Evolutionary conservation across 2,888 invertebrate genomes (phyloP), one percentile per base, ranked within the genome.

Genomic region (Tiliacea aurago): DNA sequence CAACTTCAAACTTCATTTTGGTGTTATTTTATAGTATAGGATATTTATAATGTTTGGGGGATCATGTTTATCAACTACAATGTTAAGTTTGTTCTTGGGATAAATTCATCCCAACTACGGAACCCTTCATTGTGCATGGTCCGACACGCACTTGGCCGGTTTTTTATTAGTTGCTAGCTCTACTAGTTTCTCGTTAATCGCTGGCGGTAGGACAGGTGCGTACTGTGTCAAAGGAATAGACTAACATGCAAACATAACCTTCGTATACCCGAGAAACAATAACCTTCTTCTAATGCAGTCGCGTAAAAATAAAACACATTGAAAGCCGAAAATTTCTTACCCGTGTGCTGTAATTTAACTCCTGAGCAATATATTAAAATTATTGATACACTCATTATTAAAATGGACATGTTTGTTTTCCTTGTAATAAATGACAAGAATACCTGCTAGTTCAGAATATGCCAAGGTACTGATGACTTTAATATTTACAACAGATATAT

Each of bases 331-430:
- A 63, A 55, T 18, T 62, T 23, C 70, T 68, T 72, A 72, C 72
- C 69, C 23, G 59, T 33, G 3, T 72, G 23, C 28, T 59, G 69
- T 13, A 70, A 20, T 41, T 55, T 62, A 15, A 47, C 61, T 55
- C 47, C 62, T 1, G 47, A 55, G 20, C 49, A 55, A 55, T n/a
- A 11, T 13, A 37, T 56, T 33, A 37, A 43, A 58, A 73, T 37
- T 5, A 70, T 20, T 45, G 33, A 37, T 13, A 70, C 18, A 33
- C 53, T 23, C 18, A 45, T 37, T 13, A 23, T 0, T 18, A 55
- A 23, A 9, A 28, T 9, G n/a, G 7, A 23, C 70, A 70, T 70
- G 23, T 51, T 37, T 61, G 61, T 64, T 70, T 70, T 64, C 65
- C 65, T 65, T 33, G 1, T 62, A 18, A 20, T 28, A 18, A 33